Percentiles rank a stretch among this genome's conserved stretches.
These are phyloP conservation scores for Pachliopta kotzebuea DNA, from an alignment of 2,888 invertebrate species.

Conservation along the genomic window DNA sequence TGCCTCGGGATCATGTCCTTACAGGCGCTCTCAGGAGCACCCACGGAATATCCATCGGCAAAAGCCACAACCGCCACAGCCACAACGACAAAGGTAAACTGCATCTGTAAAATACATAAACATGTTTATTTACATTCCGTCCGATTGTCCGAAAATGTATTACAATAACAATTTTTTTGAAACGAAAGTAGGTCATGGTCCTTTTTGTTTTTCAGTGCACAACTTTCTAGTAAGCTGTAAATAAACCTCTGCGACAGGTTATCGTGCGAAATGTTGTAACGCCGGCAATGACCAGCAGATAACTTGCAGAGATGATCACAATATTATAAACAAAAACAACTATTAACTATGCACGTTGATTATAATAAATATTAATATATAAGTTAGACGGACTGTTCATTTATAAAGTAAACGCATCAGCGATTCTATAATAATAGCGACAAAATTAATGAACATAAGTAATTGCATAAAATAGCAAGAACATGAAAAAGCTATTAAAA, in stretches of 20 bases:
- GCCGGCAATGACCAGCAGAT: conserved; percentile 41
- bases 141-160: not conserved
- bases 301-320: conserved; percentile 34
- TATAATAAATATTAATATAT: too few relatives aligned
- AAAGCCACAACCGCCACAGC: conserved; percentile 50
- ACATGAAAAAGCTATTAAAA: too few relatives aligned
- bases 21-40: conserved; percentile 84
- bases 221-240: conserved; percentile 51
- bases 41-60: conserved; percentile 78
- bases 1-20: conserved; percentile 85
- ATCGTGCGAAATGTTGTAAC: conserved; percentile 53
- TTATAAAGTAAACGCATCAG: too few relatives aligned
- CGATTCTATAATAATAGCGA: not conserved
- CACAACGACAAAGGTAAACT: conserved; percentile 47
- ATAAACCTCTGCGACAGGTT: conserved; percentile 56
- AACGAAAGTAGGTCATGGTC: conserved; percentile 64
- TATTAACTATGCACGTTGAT: not conserved
- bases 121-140: not conserved
- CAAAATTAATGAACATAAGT: not conserved
- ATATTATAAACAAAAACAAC: not conserved
- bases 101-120: conserved; percentile 37
- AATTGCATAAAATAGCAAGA: too few relatives aligned
- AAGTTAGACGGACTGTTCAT: too few relatives aligned
- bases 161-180: conserved; percentile 39
- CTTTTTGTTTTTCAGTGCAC: conserved; percentile 57